Base-by-base conservation (phyloP, 2,113 vertebrate genomes). In the Atractosteus spatula region DNA sequence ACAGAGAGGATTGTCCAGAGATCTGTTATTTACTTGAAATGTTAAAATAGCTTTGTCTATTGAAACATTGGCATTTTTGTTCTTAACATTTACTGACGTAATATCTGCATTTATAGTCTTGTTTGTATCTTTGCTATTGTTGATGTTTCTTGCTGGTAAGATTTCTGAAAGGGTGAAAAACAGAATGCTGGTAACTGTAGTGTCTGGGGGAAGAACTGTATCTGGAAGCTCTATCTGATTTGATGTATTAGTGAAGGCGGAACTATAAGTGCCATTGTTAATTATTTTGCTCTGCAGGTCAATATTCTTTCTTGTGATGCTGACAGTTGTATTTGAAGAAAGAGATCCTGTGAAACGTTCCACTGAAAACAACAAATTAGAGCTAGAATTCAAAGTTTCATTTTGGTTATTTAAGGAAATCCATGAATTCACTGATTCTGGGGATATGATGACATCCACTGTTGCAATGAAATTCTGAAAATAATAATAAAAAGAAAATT, bases 91-190 rank as follows among this genome's bases (percentile, higher is more conserved):
- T 70, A 94, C 79, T 1, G 91, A 77, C 3, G 93, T 65, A 8
- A 98, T 72, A 16, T 91, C 85, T 14, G 89, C 83, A 2, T 93
- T 94, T 45, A 82, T 85, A 13, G 11, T 54, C 3, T 3, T 66
- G 0, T 72, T 43, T 0, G 82, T 71, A 5, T 11, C 17, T 54
- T 80, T 72, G 2, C 2, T 10, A 3, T 51, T 47, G 4, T 13
- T 78, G 7, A 12, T n/a, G 47, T 79, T 63, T 5, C 80, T 56
- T 8, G 17, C 29, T 65, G 90, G 87, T 43, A 97, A 81, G 13
- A 96, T 70, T 3, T 85, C 83, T 45, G 88, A 80, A 0, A 95
- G 81, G 0, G 88, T 88, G 0, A 82, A 79, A 57, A 94, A 87
- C 0, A 82, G 78, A 3, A 95, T 71, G 42, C 81, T 88, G 62